These are phyloP conservation scores for Euwallacea similis DNA, from an alignment of 1,140 invertebrate species.

Conservation along the genomic window DNA sequence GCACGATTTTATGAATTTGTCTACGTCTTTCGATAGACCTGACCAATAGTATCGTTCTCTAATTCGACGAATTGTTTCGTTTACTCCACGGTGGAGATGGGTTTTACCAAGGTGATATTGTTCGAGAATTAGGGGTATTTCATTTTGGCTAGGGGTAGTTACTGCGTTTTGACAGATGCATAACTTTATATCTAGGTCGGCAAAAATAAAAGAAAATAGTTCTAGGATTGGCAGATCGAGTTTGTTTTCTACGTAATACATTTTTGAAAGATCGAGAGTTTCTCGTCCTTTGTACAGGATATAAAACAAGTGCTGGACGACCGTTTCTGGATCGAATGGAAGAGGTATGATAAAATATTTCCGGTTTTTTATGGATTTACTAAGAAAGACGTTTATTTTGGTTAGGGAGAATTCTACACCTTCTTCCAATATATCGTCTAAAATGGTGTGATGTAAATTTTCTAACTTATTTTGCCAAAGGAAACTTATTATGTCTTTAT, in stretches of 20 bases:
- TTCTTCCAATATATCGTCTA: constrained; percentile 27
- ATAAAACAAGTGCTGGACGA: constrained; percentile 20
- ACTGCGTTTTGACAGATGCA: constrained; percentile 25
- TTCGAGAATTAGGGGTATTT: constrained; percentile 23
- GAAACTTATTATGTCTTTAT: constrained; percentile 32
- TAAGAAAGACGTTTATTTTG: constrained; percentile 20
- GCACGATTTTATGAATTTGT: constrained; percentile 22
- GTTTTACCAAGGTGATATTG: constrained; percentile 25
- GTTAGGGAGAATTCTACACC: neutral
- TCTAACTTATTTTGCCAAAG: constrained; percentile 29
- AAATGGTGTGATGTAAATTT: constrained; percentile 30
- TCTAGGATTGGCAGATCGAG: constrained; percentile 13
- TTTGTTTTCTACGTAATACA: constrained; percentile 26
- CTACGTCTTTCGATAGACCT: constrained; percentile 19
- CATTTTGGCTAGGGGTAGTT: constrained; percentile 11
- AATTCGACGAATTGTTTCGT: constrained; percentile 28
- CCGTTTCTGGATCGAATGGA: constrained; percentile 13
- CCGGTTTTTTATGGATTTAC: constrained; percentile 18
- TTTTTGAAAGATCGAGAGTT: constrained; percentile 11
- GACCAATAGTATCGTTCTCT: constrained; percentile 31
- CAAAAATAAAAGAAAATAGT: constrained; percentile 23
- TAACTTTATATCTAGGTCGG: constrained; percentile 21
- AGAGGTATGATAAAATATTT: constrained; percentile 26
- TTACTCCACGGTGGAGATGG: constrained; percentile 21
- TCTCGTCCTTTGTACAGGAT: constrained; percentile 13